phyloP scores from a whole-genome alignment of 2,113 vertebrate genomes.

The Solea senegalensis region DNA sequence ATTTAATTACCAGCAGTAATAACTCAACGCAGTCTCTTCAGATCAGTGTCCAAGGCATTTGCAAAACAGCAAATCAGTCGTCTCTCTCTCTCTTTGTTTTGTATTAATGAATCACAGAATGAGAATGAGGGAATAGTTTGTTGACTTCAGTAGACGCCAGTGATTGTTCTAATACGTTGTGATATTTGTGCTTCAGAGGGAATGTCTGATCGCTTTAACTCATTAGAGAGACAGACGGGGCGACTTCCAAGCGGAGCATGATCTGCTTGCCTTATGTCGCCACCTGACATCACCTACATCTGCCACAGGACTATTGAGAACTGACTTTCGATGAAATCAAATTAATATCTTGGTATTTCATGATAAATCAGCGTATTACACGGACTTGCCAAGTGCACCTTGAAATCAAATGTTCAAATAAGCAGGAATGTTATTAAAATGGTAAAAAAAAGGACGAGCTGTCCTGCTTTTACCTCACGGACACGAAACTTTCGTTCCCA shows the following conservation, averaged over 20 bases:
- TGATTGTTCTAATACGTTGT: constrained; percentile 21
- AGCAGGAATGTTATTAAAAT: constrained; percentile 32
- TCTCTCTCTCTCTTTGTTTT: constrained; percentile 26
- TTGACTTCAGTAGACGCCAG: constrained; percentile 58
- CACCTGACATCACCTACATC: constrained; percentile 53
- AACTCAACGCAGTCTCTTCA: constrained; percentile 15
- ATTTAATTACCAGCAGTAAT: constrained; percentile 13
- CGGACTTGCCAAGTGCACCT: constrained; percentile 31
- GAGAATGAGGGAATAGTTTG: constrained; percentile 16
- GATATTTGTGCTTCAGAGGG: constrained; percentile 37
- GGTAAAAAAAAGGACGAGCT: constrained; percentile 21
- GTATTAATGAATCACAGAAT: constrained; percentile 49
- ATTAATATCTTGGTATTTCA: constrained; percentile 19
- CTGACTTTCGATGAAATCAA: constrained; percentile 27
- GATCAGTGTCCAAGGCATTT: constrained; percentile 17
- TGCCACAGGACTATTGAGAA: constrained; percentile 49
- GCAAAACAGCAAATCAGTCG: constrained; percentile 6
- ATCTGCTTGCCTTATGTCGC: constrained; percentile 33
- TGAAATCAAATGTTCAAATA: constrained; percentile 2
- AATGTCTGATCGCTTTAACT: constrained; percentile 42
- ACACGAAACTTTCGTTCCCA: too few species aligned
- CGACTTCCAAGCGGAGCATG: constrained; percentile 38
- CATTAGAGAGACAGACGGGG: constrained; percentile 21
- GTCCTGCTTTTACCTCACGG: constrained; percentile 34
- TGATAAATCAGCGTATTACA: background rate